Evolutionary conservation across 2,797 vertebrate genomes (phyloP).

Genomic region (Notoglanidium macrostoma): DNA sequence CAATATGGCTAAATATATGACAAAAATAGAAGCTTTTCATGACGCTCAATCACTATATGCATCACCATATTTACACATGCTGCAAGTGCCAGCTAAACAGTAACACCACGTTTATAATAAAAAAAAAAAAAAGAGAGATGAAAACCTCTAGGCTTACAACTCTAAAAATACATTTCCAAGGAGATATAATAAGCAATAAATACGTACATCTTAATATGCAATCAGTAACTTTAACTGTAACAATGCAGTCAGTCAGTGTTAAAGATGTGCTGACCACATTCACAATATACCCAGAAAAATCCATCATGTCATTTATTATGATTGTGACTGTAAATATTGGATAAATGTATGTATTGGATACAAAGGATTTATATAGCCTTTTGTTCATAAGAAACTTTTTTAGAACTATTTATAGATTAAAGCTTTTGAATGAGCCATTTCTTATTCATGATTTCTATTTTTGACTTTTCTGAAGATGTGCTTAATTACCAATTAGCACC

Average conservation of each 20-base stretch:
- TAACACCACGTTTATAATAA: neutral
- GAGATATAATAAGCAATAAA: neutral
- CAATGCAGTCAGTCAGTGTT: neutral
- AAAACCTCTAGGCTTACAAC: neutral
- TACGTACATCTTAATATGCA: neutral
- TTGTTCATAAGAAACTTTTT: neutral
- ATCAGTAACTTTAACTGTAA: neutral
- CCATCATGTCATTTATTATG: neutral
- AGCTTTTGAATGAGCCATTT: neutral
- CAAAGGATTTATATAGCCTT: neutral
- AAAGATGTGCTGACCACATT: neutral
- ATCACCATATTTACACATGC: neutral
- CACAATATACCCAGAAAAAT: neutral
- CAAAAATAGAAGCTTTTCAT: neutral
- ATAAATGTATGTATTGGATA: neutral
- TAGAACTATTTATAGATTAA: neutral
- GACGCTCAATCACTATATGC: neutral
- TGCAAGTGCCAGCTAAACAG: neutral
- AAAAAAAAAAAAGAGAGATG: neutral
- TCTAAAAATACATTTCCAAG: neutral
- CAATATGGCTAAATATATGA: neutral
- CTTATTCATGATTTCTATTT: neutral
- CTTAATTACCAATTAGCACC: constrained; percentile 32
- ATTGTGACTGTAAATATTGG: neutral
- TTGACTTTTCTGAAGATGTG: constrained; percentile 1